Evolutionary conservation across 2,113 vertebrate species (phyloP).

Genomic region (Amphilophus citrinellus): DNA sequence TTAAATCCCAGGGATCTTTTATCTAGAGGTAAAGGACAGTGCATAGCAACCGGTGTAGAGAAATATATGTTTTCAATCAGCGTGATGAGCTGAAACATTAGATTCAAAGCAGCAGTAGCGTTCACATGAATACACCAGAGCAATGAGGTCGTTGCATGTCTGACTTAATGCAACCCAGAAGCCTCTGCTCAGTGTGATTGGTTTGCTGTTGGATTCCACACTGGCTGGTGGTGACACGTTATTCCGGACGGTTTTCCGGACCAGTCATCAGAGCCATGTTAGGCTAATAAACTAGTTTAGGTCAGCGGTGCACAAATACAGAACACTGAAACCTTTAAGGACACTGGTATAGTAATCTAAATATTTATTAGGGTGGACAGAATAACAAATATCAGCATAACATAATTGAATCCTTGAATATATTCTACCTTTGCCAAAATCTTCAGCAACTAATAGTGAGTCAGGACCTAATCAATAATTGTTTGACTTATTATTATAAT

Average conservation of each 20-base stretch:
- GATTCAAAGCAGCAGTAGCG: slow-evolving; percentile 53
- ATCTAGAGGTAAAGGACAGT: not conserved
- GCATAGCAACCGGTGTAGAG: not conserved
- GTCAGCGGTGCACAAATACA: not conserved
- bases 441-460: not conserved
- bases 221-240: slow-evolving; percentile 47
- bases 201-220: slow-evolving; percentile 46
- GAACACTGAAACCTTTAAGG: not conserved
- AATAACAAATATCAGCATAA: not conserved
- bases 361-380: not conserved
- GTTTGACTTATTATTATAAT: accelerated
- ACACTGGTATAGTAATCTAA: not conserved
- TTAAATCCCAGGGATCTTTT: not conserved
- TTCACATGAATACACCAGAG: slow-evolving; percentile 55
- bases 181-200: slow-evolving; percentile 25
- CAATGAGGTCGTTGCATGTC: slow-evolving; percentile 40
- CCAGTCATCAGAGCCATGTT: slow-evolving; percentile 31
- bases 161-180: slow-evolving; percentile 72
- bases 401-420: not conserved
- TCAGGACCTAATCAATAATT: not conserved
- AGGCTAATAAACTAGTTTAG: slow-evolving; percentile 31
- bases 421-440: not conserved
- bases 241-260: slow-evolving; percentile 51
- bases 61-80: slow-evolving; percentile 62
- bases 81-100: slow-evolving; percentile 51